Conservation (phyloP, 2,888 invertebrate genomes). For the Apoda limacodes region DNA sequence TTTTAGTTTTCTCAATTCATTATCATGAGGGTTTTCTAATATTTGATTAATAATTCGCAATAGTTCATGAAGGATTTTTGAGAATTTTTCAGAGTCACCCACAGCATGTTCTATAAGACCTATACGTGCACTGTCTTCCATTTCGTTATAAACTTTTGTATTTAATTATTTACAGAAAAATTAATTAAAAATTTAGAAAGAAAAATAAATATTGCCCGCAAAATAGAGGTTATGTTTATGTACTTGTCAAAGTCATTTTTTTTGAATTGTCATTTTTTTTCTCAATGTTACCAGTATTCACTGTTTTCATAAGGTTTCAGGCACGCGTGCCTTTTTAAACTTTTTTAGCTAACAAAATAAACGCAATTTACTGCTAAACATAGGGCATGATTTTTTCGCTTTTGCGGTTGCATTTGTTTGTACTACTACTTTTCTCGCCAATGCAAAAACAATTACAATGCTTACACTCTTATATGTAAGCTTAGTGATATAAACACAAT, state of each 20-base stretch:
- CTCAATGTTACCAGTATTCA: constrained; percentile 25
- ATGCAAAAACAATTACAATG: too few species aligned
- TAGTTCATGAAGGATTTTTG: constrained; percentile 42
- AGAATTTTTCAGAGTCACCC: constrained; percentile 35
- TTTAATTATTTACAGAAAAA: constrained; percentile 15
- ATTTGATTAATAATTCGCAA: constrained; percentile 37
- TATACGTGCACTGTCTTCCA: constrained; percentile 60
- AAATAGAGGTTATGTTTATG: too few species aligned
- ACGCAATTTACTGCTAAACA: too few species aligned
- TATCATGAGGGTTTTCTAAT: constrained; percentile 51
- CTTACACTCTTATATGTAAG: too few species aligned
- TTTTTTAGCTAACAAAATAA: too few species aligned
- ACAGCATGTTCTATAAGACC: constrained; percentile 52
- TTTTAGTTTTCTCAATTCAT: constrained; percentile 35
- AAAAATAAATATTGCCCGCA: not conserved
- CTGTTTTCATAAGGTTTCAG: constrained; percentile 3
- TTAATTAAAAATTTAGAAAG: constrained; percentile 8
- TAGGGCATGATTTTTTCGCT: too few species aligned
- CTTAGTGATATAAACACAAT: too few species aligned
- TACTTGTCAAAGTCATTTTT: constrained; percentile 3
- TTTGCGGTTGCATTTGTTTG: too few species aligned
- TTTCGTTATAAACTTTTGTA: constrained; percentile 23
- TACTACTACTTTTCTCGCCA: too few species aligned
- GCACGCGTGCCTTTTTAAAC: constrained; percentile 14
- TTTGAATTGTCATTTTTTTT: constrained; percentile 53